Evolutionary conservation across 2,113 vertebrate species (phyloP), one percentile per base, ranked within the genome.

Genomic region (Lampris incognitus): DNA sequence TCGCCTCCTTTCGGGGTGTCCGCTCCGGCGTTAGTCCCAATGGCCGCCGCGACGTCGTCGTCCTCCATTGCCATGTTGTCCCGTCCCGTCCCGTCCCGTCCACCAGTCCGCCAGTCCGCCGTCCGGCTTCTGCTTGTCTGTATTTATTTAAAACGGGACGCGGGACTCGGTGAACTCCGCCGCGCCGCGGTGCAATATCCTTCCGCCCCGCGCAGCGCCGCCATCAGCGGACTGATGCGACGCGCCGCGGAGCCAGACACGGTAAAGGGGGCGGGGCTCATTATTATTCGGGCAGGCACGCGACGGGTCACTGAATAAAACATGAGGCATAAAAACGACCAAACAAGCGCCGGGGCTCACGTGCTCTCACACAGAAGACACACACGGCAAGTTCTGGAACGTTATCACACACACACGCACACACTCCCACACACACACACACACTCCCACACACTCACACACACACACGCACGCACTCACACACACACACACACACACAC

Each of bases 41-140:
- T 81, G 56, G 70, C 74, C 73, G 81, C 85, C 42, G 75, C 2
- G 13, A 60, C 84, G 5, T 93, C 87, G 76, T 90, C 90, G 89
- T 93, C 94, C 85, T 94, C 93, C 94, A 94, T 95, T 89, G 88
- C 87, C 91, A 91, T 90, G 84, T 69, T 44, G 84, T 78, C 24
- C 24, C 24, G 24, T 24, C 24, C n/a, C n/a, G n/a, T n/a, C n/a
- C n/a, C n/a, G n/a, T n/a, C n/a, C n/a, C 24, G 24, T 24, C 24
- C 24, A 24, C 24, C 24, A 24, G 24, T 24, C 24, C 24, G 0
- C 24, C 24, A 24, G 24, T 24, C 24, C 24, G 0, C 24, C 24
- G 24, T 24, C 24, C 24, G 24, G 24, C 24, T 24, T 24, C 24
- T 61, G 57, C 58, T 58, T 40, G 5, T 70, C 64, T 76, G 48